Evolutionary conservation across 2,113 vertebrate genomes (phyloP).

Genomic region (Laticauda laticaudata): DNA sequence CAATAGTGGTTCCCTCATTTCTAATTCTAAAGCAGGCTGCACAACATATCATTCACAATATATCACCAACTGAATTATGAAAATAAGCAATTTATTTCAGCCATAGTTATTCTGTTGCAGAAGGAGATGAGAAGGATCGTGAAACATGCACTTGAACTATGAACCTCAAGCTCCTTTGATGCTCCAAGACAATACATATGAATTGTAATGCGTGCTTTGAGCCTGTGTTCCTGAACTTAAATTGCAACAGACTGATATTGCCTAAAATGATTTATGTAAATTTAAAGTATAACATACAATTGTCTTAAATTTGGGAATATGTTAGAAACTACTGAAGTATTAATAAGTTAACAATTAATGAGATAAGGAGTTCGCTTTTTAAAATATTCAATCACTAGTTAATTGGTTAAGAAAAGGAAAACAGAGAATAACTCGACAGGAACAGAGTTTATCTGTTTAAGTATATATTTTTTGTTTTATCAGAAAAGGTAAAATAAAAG

Average conservation of each 20-base stretch:
- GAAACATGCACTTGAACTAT: neutral
- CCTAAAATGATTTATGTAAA: too few relatives aligned
- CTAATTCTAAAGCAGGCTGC: neutral
- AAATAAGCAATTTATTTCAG: neutral
- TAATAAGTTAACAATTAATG: neutral
- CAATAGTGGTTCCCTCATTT: neutral
- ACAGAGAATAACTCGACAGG: neutral
- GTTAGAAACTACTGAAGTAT: neutral
- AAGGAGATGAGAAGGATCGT: neutral
- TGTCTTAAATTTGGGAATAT: neutral
- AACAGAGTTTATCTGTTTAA: neutral
- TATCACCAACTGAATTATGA: neutral
- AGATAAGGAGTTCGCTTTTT: neutral
- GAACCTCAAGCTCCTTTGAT: neutral
- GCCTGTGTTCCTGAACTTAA: neutral
- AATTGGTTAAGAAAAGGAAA: neutral
- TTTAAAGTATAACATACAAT: too few relatives aligned
- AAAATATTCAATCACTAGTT: neutral
- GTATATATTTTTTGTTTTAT: too few relatives aligned
- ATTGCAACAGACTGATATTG: neutral
- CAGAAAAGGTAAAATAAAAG: too few relatives aligned
- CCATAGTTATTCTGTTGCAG: neutral
- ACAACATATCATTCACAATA: neutral
- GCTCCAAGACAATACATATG: neutral
- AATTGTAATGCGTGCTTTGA: neutral